Conservation (phyloP, 2,113 vertebrate genomes). For the Pithys albifrons region DNA sequence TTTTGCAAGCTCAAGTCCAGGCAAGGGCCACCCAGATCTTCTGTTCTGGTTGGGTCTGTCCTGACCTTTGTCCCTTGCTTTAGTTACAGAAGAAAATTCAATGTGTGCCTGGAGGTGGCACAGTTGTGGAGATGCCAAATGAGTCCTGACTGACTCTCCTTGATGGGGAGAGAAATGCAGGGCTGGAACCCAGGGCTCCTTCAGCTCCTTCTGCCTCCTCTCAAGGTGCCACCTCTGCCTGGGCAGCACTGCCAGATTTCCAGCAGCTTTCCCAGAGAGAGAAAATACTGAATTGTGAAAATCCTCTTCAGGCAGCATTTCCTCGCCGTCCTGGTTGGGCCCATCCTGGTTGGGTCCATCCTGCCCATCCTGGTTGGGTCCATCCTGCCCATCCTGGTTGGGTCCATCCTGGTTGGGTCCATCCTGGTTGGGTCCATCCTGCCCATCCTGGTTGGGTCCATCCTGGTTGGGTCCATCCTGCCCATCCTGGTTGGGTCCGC, state of each 20-base stretch:
- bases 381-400: no score
- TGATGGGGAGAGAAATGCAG: not conserved
- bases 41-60: no score
- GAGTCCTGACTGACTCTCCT: not conserved
- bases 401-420: no score
- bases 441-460: no score
- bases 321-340: no score
- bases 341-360: no score
- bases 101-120: not conserved
- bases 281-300: accelerated
- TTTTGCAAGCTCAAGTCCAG: accelerated
- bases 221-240: not conserved
- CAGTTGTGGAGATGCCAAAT: not conserved
- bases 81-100: not conserved
- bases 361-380: accelerated
- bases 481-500: no score
- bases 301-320: not conserved
- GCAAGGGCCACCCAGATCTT: accelerated
- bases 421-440: no score
- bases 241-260: not conserved
- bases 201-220: not conserved
- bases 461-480: no score
- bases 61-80: not conserved
- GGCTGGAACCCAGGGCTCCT: not conserved
- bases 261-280: not conserved